A percentile compares a stretch with the other conserved stretches of the same genome.
Conservation (phyloP, 2,113 vertebrate genomes). For the Rynchops niger region DNA sequence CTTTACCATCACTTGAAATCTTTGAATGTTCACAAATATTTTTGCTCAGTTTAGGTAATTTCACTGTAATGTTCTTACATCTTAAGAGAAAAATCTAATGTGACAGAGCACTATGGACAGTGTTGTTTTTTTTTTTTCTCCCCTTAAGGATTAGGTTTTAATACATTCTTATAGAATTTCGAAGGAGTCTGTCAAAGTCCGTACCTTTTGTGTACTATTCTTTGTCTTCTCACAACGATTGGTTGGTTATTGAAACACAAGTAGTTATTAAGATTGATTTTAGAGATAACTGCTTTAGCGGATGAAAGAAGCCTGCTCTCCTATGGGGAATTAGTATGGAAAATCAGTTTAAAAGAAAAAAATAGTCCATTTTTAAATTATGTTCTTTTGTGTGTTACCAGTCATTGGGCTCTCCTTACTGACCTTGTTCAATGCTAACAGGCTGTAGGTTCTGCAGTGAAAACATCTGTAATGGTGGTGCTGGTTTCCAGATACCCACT, state of each 20-base stretch:
- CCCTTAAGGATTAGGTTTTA: not conserved
- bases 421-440: not conserved
- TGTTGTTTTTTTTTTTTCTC: not conserved
- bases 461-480: not conserved
- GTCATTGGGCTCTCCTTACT: not conserved
- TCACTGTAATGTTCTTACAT: not conserved
- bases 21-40: conserved; percentile 12
- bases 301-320: not conserved
- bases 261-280: not conserved
- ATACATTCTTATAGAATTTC: not conserved
- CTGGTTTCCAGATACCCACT: not conserved
- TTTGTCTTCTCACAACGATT: not conserved
- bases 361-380: not conserved
- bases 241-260: not conserved
- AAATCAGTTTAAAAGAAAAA: not conserved
- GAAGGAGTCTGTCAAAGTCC: not conserved
- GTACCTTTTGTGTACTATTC: not conserved
- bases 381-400: not conserved
- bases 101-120: not conserved
- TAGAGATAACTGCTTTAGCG: not conserved
- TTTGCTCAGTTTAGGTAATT: not conserved
- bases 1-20: not conserved
- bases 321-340: not conserved
- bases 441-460: not conserved
- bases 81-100: not conserved